Evolutionary conservation across 2,113 vertebrate species (phyloP).

Genomic region (Falco punctatus): DNA sequence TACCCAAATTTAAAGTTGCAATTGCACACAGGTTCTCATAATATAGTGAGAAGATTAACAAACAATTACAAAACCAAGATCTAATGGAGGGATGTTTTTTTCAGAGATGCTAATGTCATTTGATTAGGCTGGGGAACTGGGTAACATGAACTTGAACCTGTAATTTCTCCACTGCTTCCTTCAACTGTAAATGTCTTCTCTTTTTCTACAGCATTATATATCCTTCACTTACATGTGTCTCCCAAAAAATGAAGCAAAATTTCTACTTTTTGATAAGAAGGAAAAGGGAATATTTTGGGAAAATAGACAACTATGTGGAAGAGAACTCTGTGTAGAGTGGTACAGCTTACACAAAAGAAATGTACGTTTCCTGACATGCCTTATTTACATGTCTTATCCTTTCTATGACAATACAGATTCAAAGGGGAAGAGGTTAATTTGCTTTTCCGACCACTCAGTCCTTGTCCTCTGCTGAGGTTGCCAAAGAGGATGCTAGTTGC

Average conservation of each 20-base stretch:
- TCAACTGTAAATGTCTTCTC: neutral
- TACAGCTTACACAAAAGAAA: neutral
- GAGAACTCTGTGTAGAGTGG: neutral
- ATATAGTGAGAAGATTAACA: neutral
- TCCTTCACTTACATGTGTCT: neutral
- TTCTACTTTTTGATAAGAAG: neutral
- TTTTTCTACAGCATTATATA: neutral
- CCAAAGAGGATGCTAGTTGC: conserved; percentile 52
- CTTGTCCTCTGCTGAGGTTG: conserved; percentile 23
- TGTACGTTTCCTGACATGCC: neutral
- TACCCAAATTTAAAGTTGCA: neutral
- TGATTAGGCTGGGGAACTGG: neutral
- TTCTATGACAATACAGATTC: conserved; percentile 14
- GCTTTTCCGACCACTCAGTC: conserved; percentile 50
- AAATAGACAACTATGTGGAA: neutral
- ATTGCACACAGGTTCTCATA: neutral
- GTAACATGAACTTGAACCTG: neutral
- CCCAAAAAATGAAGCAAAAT: neutral
- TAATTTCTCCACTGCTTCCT: neutral
- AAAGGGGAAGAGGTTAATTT: conserved; percentile 66
- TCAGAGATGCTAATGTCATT: neutral
- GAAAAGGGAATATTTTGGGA: neutral
- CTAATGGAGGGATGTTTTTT: neutral
- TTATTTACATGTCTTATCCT: conserved; percentile 43
- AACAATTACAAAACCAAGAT: neutral